Conservation (phyloP, 2,888 invertebrate genomes). For the Andrena dorsata region DNA sequence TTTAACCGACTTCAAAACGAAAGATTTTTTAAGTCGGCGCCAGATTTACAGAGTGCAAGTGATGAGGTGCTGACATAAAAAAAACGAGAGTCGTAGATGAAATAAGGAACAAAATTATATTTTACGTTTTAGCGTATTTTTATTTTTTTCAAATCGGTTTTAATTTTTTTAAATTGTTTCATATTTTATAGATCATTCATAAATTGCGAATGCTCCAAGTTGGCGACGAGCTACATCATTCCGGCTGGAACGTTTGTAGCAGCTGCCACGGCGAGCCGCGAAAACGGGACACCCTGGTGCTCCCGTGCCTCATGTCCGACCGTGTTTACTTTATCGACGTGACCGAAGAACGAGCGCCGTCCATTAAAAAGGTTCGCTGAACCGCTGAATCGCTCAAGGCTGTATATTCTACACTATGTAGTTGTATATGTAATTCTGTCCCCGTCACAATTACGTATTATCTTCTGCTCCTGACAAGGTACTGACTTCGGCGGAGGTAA, state of each 20-base stretch:
- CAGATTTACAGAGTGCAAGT: no score
- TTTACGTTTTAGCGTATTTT: no score
- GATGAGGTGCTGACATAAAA: no score
- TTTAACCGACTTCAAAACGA: neutral
- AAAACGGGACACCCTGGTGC: conserved; percentile 91
- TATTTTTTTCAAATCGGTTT: no score
- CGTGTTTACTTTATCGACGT: conserved; percentile 94
- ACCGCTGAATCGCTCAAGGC: neutral
- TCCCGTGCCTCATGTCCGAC: conserved; percentile 93
- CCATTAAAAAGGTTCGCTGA: conserved; percentile 89
- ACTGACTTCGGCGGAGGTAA: conserved; percentile 23
- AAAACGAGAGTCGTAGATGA: no score
- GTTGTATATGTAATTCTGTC: no score
- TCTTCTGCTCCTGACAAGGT: conserved; percentile 16
- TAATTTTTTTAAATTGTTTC: neutral
- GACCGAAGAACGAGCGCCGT: conserved; percentile 90
- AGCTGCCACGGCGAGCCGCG: conserved; percentile 90
- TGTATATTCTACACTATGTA: neutral
- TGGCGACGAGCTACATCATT: conserved; percentile 97
- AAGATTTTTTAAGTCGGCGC: no score
- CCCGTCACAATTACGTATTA: no score
- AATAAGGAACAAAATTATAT: no score
- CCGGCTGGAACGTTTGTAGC: conserved; percentile 98
- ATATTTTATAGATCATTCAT: conserved; percentile 91
- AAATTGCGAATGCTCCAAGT: conserved; percentile 91